These are phyloP conservation scores for Nesidiocoris tenuis DNA, from an alignment of 2,888 invertebrate genomes.

Conservation along the genomic window DNA sequence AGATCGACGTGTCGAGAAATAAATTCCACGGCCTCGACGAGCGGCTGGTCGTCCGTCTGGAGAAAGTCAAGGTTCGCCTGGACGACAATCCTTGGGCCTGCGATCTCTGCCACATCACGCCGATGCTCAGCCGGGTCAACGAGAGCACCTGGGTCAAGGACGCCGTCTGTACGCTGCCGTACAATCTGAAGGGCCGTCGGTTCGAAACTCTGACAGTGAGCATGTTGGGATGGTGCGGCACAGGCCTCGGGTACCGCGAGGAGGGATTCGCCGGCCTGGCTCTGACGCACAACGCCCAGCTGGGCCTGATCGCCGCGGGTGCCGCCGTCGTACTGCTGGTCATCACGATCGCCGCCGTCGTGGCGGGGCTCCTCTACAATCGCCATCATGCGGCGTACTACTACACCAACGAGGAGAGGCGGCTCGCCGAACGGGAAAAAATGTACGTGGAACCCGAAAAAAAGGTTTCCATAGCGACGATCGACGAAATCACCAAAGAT, in stretches of 20 bases:
- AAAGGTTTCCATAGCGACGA: constrained; percentile 51
- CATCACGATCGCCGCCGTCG: constrained; percentile 56
- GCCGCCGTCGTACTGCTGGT: constrained; percentile 61
- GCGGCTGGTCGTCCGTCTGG: constrained; percentile 61
- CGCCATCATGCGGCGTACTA: constrained; percentile 70
- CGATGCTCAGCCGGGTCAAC: constrained; percentile 61
- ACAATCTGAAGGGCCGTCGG: constrained; percentile 58
- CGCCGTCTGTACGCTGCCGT: constrained; percentile 60
- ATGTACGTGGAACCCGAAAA: constrained; percentile 49
- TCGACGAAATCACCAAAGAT: constrained; percentile 53
- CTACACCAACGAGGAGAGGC: constrained; percentile 76
- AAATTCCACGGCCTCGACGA: constrained; percentile 65
- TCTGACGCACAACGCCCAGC: constrained; percentile 50
- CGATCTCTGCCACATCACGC: constrained; percentile 64
- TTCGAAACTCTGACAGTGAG: constrained; percentile 53
- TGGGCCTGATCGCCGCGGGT: constrained; percentile 54
- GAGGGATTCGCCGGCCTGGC: constrained; percentile 54
- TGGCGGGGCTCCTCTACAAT: constrained; percentile 65
- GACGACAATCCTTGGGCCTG: constrained; percentile 70
- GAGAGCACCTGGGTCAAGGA: constrained; percentile 59
- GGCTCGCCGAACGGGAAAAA: constrained; percentile 53
- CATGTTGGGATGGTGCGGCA: constrained; percentile 56
- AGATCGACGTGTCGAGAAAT: constrained; percentile 73
- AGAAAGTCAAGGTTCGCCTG: constrained; percentile 60
- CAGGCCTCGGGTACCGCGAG: constrained; percentile 60